phyloP scores from a whole-genome alignment of 2,113 vertebrate species.

The Taxidea taxus region DNA sequence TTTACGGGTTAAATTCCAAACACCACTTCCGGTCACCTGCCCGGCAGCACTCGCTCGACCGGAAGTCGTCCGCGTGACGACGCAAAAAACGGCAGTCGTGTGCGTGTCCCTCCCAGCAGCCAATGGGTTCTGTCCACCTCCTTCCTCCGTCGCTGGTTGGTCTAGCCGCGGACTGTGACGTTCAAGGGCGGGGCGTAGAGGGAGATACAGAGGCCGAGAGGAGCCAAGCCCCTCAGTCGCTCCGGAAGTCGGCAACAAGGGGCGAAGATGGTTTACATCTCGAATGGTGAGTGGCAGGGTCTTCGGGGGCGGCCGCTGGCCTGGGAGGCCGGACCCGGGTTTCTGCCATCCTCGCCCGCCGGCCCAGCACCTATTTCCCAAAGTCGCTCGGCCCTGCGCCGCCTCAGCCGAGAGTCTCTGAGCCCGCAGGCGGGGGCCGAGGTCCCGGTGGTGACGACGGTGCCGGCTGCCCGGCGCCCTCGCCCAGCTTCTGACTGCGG shows the following conservation, averaged over 20 bases:
- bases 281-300: conserved; percentile 87
- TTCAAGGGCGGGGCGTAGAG: neutral
- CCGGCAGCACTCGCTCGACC: rapidly evolving
- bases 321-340: too few relatives aligned
- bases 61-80: neutral
- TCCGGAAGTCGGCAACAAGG: rapidly evolving
- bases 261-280: conserved; percentile 91
- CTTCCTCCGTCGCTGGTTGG: rapidly evolving
- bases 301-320: neutral
- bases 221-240: rapidly evolving
- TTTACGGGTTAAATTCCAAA: rapidly evolving
- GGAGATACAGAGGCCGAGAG: neutral
- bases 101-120: neutral
- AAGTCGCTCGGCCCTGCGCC: neutral
- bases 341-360: too few relatives aligned
- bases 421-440: neutral
- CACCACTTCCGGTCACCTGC: neutral
- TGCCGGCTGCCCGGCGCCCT: neutral
- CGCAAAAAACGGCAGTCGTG: rapidly evolving
- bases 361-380: neutral
- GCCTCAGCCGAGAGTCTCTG: neutral
- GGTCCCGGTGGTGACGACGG: neutral
- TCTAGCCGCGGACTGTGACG: neutral
- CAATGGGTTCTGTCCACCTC: conserved; percentile 53
- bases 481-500: neutral